These are phyloP conservation scores for Pseudotriccus pelzelni DNA, from an alignment of 2,797 vertebrate genomes.

Conservation along the genomic window DNA sequence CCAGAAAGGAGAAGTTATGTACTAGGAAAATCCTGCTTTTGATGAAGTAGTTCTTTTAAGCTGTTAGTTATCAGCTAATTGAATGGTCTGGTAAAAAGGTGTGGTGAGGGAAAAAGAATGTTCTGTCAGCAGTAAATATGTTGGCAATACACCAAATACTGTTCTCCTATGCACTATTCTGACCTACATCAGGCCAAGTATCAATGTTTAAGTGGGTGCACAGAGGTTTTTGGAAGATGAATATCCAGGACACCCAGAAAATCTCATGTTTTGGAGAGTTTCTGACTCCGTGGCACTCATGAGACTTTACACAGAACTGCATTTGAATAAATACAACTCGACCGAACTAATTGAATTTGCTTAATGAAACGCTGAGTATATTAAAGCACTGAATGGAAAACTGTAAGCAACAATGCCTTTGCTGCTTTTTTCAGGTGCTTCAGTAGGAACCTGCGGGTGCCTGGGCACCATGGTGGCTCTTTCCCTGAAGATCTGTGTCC, in stretches of 20 bases:
- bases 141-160: background rate
- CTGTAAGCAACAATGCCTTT: background rate
- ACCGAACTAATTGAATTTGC: background rate
- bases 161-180: background rate
- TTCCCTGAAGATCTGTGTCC: constrained; percentile 96
- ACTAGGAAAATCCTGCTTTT: background rate
- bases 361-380: background rate
- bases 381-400: background rate
- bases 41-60: background rate
- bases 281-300: background rate
- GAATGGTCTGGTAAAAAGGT: too few species aligned
- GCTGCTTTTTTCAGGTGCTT: constrained; percentile 49
- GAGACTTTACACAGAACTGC: background rate
- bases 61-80: too few species aligned
- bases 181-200: background rate
- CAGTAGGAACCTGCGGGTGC: background rate
- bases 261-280: background rate
- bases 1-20: background rate
- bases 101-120: background rate
- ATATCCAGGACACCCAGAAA: background rate
- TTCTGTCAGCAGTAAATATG: background rate
- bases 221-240: background rate
- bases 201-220: background rate
- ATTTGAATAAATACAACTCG: background rate
- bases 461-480: constrained; percentile 91